These are phyloP conservation scores for Isotomurus palustris DNA, from an alignment of 2,888 invertebrate species.

Conservation along the genomic window DNA sequence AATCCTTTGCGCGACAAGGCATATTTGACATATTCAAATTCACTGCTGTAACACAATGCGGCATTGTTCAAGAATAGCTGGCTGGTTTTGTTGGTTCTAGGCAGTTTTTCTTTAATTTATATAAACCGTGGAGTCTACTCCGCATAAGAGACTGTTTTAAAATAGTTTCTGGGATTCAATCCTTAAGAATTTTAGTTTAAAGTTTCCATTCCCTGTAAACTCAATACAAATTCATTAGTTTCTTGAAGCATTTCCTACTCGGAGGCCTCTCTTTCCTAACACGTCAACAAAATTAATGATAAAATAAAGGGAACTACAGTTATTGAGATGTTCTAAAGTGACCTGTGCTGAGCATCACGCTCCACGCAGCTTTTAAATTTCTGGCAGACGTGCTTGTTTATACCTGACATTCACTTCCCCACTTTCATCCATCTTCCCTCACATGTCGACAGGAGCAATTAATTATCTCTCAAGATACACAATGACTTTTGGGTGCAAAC, in stretches of 20 bases:
- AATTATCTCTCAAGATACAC: slow-evolving; percentile 30
- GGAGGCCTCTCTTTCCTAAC: no score
- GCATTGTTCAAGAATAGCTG: no score
- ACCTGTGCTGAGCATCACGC: not conserved
- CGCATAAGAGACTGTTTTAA: not conserved
- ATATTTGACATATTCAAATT: no score
- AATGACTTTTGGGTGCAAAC: no score
- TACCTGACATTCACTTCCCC: slow-evolving; percentile 21
- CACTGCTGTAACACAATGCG: no score
- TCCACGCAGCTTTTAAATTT: slow-evolving; percentile 11
- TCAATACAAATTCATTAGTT: no score
- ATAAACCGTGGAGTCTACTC: not conserved
- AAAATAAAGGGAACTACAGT: slow-evolving; percentile 9
- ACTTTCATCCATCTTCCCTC: slow-evolving; percentile 26
- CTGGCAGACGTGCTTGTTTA: slow-evolving; percentile 33
- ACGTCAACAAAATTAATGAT: slow-evolving; percentile 27
- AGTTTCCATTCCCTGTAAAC: no score
- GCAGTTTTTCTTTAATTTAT: slow-evolving; percentile 1
- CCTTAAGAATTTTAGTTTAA: no score
- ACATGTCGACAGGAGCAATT: slow-evolving; percentile 36
- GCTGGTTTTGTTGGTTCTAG: not conserved
- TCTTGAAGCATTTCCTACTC: no score
- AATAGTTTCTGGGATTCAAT: no score
- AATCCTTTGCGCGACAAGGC: no score
- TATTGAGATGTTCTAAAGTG: slow-evolving; percentile 8